Conservation (phyloP, 1,140 invertebrate genomes). For the Drosophila kanapiae region DNA sequence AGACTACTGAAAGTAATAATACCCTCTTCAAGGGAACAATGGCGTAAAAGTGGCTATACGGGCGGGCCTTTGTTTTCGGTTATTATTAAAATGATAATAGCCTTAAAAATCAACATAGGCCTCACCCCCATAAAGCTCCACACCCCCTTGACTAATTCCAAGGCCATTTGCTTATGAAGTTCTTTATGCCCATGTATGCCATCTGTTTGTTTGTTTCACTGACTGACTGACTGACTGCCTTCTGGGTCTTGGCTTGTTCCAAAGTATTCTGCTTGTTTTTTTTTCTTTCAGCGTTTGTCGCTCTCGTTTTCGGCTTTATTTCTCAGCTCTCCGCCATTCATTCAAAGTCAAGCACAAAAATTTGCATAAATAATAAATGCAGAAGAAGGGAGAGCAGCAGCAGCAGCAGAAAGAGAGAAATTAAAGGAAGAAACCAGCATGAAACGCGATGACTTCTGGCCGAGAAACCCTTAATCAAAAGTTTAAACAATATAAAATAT, state of each 20-base stretch:
- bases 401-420: neutral
- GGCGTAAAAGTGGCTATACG: slow-evolving; percentile 50
- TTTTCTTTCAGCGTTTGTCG: slow-evolving; percentile 3
- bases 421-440: slow-evolving; percentile 40
- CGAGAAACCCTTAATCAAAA: slow-evolving; percentile 76
- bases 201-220: slow-evolving; percentile 73
- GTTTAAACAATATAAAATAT: slow-evolving; percentile 80
- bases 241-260: slow-evolving; percentile 28
- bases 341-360: slow-evolving; percentile 58
- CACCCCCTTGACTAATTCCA: slow-evolving; percentile 11
- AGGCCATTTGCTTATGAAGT: slow-evolving; percentile 69
- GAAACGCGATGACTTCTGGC: slow-evolving; percentile 26
- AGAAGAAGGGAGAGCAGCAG: neutral
- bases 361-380: slow-evolving; percentile 78
- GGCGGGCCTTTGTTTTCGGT: slow-evolving; percentile 59
- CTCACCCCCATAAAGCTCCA: neutral
- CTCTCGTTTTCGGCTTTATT: slow-evolving; percentile 21
- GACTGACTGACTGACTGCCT: slow-evolving; percentile 29
- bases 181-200: slow-evolving; percentile 75
- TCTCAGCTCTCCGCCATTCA: slow-evolving; percentile 42
- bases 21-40: slow-evolving; percentile 52
- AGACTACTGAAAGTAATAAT: neutral
- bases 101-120: slow-evolving; percentile 70
- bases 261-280: slow-evolving; percentile 1
- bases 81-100: slow-evolving; percentile 81